phyloP scores from a whole-genome alignment of 2,888 invertebrate species.

The Malthinus seriepunctatus region DNA sequence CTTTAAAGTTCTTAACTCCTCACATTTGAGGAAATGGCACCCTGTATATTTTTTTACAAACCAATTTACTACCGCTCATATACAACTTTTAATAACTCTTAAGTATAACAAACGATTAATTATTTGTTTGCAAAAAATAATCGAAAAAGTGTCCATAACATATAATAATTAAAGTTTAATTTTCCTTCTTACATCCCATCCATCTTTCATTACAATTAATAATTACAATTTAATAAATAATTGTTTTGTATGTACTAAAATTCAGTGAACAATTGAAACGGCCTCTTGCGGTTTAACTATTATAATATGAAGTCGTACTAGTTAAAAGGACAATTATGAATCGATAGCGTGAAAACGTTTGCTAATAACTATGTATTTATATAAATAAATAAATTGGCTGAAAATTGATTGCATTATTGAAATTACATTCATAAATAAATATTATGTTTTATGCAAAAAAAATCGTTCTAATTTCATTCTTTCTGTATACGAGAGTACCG shows the following conservation, averaged over 20 bases:
- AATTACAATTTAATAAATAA: conserved; percentile 18
- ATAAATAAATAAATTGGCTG: conserved; percentile 17
- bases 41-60: no score
- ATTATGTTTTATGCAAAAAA: conserved; percentile 17
- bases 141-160: no score
- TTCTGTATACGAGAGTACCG: no score
- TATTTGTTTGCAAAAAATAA: no score
- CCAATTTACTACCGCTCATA: no score
- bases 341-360: conserved; percentile 22
- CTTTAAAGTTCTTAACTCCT: no score
- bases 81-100: no score
- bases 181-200: no score
- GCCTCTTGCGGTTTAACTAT: background rate
- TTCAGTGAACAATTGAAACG: conserved; percentile 10
- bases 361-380: conserved; percentile 20
- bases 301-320: background rate
- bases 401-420: conserved; percentile 24
- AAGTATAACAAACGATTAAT: no score
- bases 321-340: conserved; percentile 17
- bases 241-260: conserved; percentile 12
- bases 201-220: conserved; percentile 6
- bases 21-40: no score
- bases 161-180: no score
- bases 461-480: no score
- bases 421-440: conserved; percentile 20